Base-by-base conservation (phyloP, 2,888 invertebrate species). In the Aricia artaxerxes region DNA sequence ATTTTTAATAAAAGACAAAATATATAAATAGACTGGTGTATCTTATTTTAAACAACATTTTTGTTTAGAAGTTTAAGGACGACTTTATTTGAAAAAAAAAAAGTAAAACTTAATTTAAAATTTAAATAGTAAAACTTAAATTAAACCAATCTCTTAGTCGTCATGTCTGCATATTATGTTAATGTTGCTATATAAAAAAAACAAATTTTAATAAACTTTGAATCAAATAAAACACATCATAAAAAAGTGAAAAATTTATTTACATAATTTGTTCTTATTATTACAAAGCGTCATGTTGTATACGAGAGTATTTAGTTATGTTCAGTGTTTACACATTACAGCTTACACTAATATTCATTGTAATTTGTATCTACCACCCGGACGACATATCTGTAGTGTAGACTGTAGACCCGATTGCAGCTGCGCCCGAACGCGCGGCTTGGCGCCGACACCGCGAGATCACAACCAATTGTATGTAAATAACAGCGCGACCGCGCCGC, bases 161-260 rank as follows among this genome's bases (percentile, higher is more conserved):
- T 24, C 0, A 24, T 24, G 24, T 24, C 24, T 24, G 24, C 24
- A 24, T 24, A 24, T 24, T 24, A 24, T 24, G 24, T 24, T 24
- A 24, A 24, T 24, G 24, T 24, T 24, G 24, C 24, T 24, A 24
- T 24, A 24, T 24, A 24, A 24, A 24, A 24, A 24, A 24, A 24
- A 24, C 24, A 24, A 24, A 24, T 24, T 24, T 24, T 24, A 24
- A 24, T 24, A 24, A 24, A 24, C 24, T 24, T 24, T 24, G 24
- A 24, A 24, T 24, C 24, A 49, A 75, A 69, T 73, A 44, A 76
- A 75, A 78, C 61, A 78, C 75, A 53, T 78, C 78, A 75, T 60
- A 16, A 76, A 76, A 76, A 76, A 76, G 76, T 76, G 53, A 76
- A 57, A 76, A 76, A 57, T 80, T 78, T 80, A 80, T 80, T 80